phyloP scores from a whole-genome alignment of 1,140 invertebrate genomes.

The Lordiphosa clarofinis region DNA sequence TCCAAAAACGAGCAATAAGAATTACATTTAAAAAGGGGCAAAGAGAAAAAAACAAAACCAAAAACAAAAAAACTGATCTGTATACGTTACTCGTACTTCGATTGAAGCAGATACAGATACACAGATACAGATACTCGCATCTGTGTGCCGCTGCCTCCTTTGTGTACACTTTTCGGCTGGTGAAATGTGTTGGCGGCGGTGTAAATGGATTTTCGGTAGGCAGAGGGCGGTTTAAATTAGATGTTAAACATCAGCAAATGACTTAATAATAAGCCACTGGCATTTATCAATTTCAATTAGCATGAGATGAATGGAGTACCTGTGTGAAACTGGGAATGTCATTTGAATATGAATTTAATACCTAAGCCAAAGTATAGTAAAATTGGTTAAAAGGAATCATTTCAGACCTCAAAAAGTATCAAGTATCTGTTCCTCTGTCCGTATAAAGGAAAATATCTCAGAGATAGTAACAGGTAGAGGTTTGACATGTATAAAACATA shows the following conservation, averaged over 20 bases:
- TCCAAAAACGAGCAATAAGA: constrained; percentile 35
- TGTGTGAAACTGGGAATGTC: too few relatives aligned
- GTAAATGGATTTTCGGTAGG: constrained; percentile 18
- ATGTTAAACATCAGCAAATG: constrained; percentile 50
- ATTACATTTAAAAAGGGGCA: constrained; percentile 64
- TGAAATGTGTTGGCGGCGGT: constrained; percentile 34
- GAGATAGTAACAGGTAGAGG: too few relatives aligned
- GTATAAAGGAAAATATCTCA: too few relatives aligned
- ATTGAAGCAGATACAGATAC: constrained; percentile 40
- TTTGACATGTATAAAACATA: too few relatives aligned
- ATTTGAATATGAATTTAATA: too few relatives aligned
- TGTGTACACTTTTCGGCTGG: constrained; percentile 38
- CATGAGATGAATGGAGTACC: too few relatives aligned
- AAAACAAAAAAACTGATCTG: constrained; percentile 30
- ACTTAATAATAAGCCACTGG: constrained; percentile 37
- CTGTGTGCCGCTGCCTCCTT: constrained; percentile 8
- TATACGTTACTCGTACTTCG: constrained; percentile 38
- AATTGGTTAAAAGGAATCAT: too few relatives aligned
- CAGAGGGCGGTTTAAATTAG: constrained; percentile 30
- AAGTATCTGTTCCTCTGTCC: too few relatives aligned
- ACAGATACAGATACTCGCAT: constrained; percentile 32
- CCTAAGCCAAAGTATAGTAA: too few relatives aligned
- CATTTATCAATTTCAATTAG: constrained; percentile 13
- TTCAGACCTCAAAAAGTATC: too few relatives aligned
- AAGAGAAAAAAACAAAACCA: constrained; percentile 34